Conservation (phyloP, 2,113 vertebrate species). For the Carassius auratus region DNA sequence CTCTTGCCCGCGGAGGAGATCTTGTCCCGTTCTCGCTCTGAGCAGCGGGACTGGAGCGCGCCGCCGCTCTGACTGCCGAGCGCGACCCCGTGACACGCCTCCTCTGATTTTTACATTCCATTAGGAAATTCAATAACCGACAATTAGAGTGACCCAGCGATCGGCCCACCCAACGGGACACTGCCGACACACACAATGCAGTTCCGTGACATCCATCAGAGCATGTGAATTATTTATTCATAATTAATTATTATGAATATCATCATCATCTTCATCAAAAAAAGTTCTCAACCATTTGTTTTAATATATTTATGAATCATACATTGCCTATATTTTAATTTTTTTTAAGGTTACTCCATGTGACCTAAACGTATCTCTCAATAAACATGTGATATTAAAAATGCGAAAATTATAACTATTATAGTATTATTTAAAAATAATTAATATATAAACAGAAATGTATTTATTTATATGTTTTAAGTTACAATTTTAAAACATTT, state of each 20-base stretch:
- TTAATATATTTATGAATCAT: neutral
- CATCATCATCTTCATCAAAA: too few species aligned
- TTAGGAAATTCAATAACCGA: constrained; percentile 53
- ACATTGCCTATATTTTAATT: neutral
- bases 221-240: neutral
- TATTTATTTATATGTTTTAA: neutral
- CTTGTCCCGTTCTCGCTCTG: neutral
- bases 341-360: neutral
- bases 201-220: constrained; percentile 3
- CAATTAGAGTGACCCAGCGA: constrained; percentile 46
- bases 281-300: too few species aligned
- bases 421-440: too few species aligned
- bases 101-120: constrained; percentile 49
- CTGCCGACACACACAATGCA: constrained; percentile 17
- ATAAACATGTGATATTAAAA: neutral
- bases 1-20: neutral
- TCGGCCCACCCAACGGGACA: constrained; percentile 40
- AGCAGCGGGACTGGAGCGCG: constrained; percentile 8
- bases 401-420: neutral
- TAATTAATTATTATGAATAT: too few species aligned
- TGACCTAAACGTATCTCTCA: neutral
- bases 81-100: constrained; percentile 32
- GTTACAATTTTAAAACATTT: neutral
- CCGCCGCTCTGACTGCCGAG: neutral
- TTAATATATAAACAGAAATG: too few species aligned